These are phyloP conservation scores for Mormyrus lacerda DNA, from an alignment of 2,113 vertebrate species.

Conservation along the genomic window DNA sequence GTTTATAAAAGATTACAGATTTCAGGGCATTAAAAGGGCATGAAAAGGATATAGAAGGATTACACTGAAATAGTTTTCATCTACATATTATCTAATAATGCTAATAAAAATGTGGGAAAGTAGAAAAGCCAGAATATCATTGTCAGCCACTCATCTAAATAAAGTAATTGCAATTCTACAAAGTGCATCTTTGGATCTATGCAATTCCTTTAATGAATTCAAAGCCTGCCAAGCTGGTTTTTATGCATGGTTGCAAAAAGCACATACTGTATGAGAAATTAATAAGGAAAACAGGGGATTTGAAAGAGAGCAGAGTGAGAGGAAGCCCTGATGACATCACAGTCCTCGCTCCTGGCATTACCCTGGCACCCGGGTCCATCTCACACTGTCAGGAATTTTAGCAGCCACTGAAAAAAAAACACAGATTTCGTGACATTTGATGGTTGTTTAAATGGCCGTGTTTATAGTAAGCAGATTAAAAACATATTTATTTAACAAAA, in stretches of 20 bases:
- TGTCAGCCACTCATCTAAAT: neutral
- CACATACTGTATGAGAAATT: neutral
- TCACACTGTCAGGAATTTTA: slow-evolving; percentile 56
- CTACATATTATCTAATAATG: neutral
- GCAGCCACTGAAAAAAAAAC: slow-evolving; percentile 53
- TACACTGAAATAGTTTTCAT: neutral
- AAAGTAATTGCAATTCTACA: neutral
- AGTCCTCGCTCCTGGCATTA: slow-evolving; percentile 27
- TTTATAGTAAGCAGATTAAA: neutral
- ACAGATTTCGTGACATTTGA: neutral
- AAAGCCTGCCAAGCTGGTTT: neutral
- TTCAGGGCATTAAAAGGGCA: neutral
- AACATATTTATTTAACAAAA: neutral
- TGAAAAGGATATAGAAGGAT: neutral
- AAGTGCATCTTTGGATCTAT: neutral
- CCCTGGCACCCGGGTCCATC: slow-evolving; percentile 14
- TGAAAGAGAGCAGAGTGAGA: neutral
- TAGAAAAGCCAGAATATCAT: neutral
- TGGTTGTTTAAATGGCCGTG: too few species aligned
- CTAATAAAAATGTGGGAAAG: neutral
- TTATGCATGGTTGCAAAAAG: neutral
- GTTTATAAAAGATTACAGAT: neutral
- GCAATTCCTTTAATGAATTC: neutral
- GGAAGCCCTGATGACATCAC: neutral
- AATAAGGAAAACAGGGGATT: neutral